Conservation (phyloP, 2,888 invertebrate genomes). For the Buathra laborator region DNA sequence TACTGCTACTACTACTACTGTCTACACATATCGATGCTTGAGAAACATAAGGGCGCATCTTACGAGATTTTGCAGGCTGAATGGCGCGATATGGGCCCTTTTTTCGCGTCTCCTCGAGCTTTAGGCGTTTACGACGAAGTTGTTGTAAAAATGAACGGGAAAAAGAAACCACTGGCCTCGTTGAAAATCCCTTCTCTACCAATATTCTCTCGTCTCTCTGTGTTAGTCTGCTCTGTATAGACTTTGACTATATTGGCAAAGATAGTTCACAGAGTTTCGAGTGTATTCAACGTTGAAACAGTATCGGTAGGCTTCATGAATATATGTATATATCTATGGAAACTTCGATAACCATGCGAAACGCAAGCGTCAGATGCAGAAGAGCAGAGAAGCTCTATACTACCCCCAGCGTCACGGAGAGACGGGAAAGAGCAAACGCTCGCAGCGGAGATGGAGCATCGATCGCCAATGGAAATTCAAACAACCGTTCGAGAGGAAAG, state of each 20-base stretch:
- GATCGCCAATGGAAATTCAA: constrained; percentile 15
- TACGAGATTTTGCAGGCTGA: too few species aligned
- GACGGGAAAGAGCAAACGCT: constrained; percentile 30
- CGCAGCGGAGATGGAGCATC: constrained; percentile 20
- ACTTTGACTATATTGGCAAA: too few species aligned
- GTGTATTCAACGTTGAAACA: not conserved
- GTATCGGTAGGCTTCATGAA: not conserved
- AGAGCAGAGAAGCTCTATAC: constrained; percentile 85
- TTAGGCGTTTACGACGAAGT: too few species aligned
- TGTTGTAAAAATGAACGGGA: too few species aligned
- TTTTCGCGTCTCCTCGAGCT: too few species aligned
- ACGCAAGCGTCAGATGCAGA: constrained; percentile 86
- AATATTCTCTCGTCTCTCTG: not conserved
- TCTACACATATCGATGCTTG: too few species aligned
- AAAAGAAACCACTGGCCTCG: too few species aligned
- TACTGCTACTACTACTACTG: too few species aligned
- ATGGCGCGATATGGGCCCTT: too few species aligned
- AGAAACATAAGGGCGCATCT: too few species aligned
- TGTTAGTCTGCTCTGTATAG: too few species aligned
- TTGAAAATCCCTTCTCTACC: too few species aligned
- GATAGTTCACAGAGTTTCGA: not conserved
- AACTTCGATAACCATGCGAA: constrained; percentile 86
- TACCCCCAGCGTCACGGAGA: constrained; percentile 73
- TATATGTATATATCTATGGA: constrained; percentile 57
- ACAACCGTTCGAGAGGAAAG: not conserved